Evolutionary conservation across 2,888 invertebrate species (phyloP).

Genomic region (Oligia fasciuncula): DNA sequence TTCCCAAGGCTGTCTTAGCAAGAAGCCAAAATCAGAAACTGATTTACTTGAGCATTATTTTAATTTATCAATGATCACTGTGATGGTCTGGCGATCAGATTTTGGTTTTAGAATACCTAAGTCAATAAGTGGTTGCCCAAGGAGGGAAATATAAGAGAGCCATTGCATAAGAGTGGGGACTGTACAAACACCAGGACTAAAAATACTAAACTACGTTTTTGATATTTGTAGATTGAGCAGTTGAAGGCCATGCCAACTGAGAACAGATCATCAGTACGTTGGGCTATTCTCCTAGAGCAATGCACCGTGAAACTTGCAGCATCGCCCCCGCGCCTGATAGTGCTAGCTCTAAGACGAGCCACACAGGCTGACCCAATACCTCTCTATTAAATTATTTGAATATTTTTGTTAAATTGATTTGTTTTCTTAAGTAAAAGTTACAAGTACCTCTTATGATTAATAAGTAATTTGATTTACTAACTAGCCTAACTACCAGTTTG

Average conservation of each 20-base stretch:
- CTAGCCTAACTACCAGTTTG: neutral
- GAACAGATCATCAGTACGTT: conserved; percentile 90
- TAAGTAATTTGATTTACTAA: neutral
- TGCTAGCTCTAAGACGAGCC: conserved; percentile 79
- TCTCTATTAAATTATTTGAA: conserved; percentile 74
- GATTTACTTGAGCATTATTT: neutral
- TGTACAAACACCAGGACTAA: neutral
- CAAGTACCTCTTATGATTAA: neutral
- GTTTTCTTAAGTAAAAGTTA: conserved; percentile 8
- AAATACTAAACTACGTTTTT: neutral
- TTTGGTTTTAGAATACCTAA: neutral
- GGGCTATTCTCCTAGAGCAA: conserved; percentile 91
- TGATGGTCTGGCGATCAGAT: neutral
- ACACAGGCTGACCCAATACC: conserved; percentile 85
- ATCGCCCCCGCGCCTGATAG: conserved; percentile 79
- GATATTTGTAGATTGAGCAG: conserved; percentile 84
- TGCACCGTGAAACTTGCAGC: conserved; percentile 90
- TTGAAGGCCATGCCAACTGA: conserved; percentile 88
- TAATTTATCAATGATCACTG: neutral
- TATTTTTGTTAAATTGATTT: neutral
- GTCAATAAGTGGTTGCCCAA: neutral
- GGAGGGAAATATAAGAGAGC: neutral
- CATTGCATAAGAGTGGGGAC: neutral
- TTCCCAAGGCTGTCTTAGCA: neutral
- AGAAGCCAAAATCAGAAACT: neutral